These are phyloP conservation scores for Trichonephila clavipes DNA, from an alignment of 1,140 invertebrate species.

Conservation along the genomic window DNA sequence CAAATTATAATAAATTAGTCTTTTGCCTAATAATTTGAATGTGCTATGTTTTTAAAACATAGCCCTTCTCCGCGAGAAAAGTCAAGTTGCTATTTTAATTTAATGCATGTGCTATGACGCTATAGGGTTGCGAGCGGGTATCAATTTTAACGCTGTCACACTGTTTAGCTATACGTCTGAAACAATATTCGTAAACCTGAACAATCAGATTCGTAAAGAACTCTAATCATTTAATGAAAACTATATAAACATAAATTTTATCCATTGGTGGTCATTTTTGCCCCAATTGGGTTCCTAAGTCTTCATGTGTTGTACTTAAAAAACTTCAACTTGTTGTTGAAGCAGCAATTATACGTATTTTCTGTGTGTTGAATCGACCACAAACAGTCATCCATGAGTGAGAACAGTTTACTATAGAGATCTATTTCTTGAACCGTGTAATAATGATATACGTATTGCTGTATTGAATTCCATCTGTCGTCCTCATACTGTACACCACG, in stretches of 20 bases:
- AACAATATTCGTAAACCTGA: constrained; percentile 17
- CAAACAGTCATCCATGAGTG: constrained; percentile 61
- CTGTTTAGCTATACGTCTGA: neutral
- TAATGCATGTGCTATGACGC: too few species aligned
- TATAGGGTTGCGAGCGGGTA: neutral
- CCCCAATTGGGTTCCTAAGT: neutral
- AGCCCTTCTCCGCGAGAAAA: too few species aligned
- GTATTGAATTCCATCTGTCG: constrained; percentile 71
- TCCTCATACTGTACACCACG: constrained; percentile 68
- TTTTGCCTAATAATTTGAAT: too few species aligned
- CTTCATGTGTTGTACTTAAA: constrained; percentile 22
- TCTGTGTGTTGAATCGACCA: constrained; percentile 59
- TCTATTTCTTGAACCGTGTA: constrained; percentile 67
- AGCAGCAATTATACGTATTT: constrained; percentile 73
- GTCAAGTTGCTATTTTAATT: too few species aligned
- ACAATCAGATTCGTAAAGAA: constrained; percentile 31
- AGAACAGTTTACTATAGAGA: constrained; percentile 56
- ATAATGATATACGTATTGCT: constrained; percentile 74
- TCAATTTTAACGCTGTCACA: neutral
- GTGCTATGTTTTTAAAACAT: too few species aligned
- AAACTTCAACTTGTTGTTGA: neutral
- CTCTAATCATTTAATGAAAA: neutral
- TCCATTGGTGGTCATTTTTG: neutral
- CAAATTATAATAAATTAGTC: too few species aligned
- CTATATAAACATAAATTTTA: neutral